phyloP scores from a whole-genome alignment of 2,113 vertebrate species.

The Aspiorhynchus laticeps region DNA sequence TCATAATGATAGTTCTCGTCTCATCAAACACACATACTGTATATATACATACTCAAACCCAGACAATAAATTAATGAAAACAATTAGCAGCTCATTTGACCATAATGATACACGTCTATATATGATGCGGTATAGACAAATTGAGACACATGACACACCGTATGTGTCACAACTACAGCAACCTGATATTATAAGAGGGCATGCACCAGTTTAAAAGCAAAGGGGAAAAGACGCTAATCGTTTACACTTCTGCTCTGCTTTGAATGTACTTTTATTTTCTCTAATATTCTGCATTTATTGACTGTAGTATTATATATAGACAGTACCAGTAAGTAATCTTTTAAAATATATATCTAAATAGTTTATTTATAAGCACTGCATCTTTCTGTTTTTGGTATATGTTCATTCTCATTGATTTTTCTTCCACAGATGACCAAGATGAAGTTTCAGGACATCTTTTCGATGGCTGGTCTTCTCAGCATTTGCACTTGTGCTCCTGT shows the following conservation, averaged over 20 bases:
- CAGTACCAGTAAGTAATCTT: neutral
- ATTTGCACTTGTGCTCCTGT: slow-evolving; percentile 47
- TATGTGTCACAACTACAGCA: slow-evolving; percentile 6
- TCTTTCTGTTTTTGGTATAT: neutral
- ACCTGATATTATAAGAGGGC: slow-evolving; percentile 6
- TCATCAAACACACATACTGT: neutral
- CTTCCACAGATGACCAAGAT: slow-evolving; percentile 39
- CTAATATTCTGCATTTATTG: neutral
- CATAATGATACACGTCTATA: slow-evolving; percentile 22
- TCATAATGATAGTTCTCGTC: neutral
- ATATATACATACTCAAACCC: neutral
- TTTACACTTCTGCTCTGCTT: slow-evolving; percentile 21
- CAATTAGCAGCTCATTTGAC: slow-evolving; percentile 22
- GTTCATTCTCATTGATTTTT: neutral
- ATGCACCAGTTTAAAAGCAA: slow-evolving; percentile 17
- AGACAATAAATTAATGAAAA: slow-evolving; percentile 2
- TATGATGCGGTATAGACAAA: neutral
- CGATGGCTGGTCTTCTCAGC: slow-evolving; percentile 39
- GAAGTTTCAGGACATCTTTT: slow-evolving; percentile 41
- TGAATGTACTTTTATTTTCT: neutral
- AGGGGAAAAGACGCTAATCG: neutral
- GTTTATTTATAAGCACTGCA: neutral
- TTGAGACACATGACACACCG: slow-evolving; percentile 15
- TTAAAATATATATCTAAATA: neutral
- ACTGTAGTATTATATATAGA: neutral